Conservation (phyloP, 2,888 invertebrate genomes). For the Ceratothoa steindachneri region DNA sequence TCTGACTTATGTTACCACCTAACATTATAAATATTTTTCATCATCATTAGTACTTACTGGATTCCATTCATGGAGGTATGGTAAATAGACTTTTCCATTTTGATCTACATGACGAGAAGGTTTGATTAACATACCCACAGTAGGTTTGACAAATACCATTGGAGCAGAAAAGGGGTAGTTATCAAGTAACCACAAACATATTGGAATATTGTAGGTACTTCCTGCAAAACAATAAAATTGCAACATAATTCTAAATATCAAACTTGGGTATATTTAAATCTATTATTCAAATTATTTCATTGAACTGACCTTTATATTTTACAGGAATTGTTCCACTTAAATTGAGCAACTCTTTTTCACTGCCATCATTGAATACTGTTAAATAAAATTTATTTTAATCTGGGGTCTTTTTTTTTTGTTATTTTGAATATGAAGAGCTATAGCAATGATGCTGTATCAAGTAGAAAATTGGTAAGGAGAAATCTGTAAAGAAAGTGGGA, state of each 20-base stretch:
- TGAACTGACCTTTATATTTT: slow-evolving; percentile 67
- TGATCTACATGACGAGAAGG: slow-evolving; percentile 89
- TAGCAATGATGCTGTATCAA: too few relatives aligned
- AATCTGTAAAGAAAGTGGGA: too few relatives aligned
- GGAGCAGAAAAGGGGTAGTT: slow-evolving; percentile 96
- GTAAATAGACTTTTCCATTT: slow-evolving; percentile 91
- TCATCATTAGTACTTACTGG: too few relatives aligned
- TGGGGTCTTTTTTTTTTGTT: background rate
- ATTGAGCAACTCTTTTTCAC: slow-evolving; percentile 60
- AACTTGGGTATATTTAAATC: background rate
- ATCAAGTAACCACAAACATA: slow-evolving; percentile 93
- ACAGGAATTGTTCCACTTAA: slow-evolving; percentile 91
- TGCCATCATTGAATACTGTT: slow-evolving; percentile 47
- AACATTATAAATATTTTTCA: too few relatives aligned
- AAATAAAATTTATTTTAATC: slow-evolving; percentile 43
- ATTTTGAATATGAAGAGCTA: slow-evolving; percentile 16
- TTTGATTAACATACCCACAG: slow-evolving; percentile 90
- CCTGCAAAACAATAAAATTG: slow-evolving; percentile 58
- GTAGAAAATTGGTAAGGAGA: too few relatives aligned
- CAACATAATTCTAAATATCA: background rate
- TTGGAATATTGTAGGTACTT: slow-evolving; percentile 87
- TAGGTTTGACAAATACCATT: slow-evolving; percentile 77
- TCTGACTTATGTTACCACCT: too few relatives aligned
- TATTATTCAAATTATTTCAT: background rate
- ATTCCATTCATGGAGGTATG: slow-evolving; percentile 92